Evolutionary conservation across 2,888 invertebrate genomes (phyloP), one percentile per base, ranked within the genome.

Genomic region (Ormyrus rosae): DNA sequence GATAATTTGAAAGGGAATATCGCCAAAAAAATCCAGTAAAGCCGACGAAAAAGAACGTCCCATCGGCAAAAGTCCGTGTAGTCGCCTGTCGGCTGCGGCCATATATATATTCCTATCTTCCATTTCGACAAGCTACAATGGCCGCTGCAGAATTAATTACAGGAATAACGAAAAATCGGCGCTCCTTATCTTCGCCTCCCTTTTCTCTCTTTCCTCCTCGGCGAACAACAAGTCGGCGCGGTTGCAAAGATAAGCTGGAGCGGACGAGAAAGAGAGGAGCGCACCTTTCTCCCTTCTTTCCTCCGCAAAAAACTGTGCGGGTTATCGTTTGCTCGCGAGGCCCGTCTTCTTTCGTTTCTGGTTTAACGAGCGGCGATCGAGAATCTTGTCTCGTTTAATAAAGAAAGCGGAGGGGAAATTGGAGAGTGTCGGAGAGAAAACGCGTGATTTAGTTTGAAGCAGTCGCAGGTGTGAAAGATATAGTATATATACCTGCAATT

Each of bases 121-220:
- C 53, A 45, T 61, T 69, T 73, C 73, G 69, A 74, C 69, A 69
- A 51, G 60, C 19, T 55, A 11, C n/a, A 70, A 60, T 56, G 56
- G 56, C 46, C 55, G 63, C 34, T 56, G 58, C 53, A 51, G 65
- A 78, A 81, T 81, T 81, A 78, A 81, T 81, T 78, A 75, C 75
- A 58, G 58, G 58, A 75, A 78, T 81, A 81, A 68, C 67, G 56
- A 80, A 80, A 78, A 65, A 61, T 75, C 73, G 63, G 64, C 72
- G 60, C 64, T 8, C 55, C 60, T 81, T 78, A 78, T 78, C 72
- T 34, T 34, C 34, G 34, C 34, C 34, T 34, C 34, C 34, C 48
- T 53, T 10, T 34, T 55, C 55, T 55, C 11, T 56, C 64, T 10
- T 10, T 46, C 48, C 46, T n/a, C 60, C 19, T 64, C 48, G 10